These are phyloP conservation scores for Macropodus opercularis DNA, from an alignment of 2,797 vertebrate genomes.

Conservation along the genomic window DNA sequence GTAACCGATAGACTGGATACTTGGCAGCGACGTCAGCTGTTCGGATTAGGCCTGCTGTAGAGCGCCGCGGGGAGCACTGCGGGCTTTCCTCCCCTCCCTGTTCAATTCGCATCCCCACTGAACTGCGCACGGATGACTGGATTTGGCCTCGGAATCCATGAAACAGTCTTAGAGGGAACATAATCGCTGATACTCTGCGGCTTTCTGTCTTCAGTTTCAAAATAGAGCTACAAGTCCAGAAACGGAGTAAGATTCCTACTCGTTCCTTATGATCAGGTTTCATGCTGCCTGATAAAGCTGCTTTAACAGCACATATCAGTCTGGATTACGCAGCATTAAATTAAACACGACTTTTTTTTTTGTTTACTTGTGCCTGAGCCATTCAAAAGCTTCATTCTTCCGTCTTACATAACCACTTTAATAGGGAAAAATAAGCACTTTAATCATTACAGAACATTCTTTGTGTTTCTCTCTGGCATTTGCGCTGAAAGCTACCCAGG, in stretches of 20 bases:
- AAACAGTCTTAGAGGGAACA: slow-evolving; percentile 31
- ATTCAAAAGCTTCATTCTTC: slow-evolving; percentile 60
- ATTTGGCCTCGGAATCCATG: slow-evolving; percentile 35
- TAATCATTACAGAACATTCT: slow-evolving; percentile 62
- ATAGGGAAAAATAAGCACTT: slow-evolving; percentile 49
- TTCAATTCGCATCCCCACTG: slow-evolving; percentile 45
- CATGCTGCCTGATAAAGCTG: slow-evolving; percentile 15
- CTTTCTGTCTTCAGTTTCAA: slow-evolving; percentile 43
- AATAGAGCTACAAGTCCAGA: slow-evolving; percentile 27
- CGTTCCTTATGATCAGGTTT: slow-evolving; percentile 30
- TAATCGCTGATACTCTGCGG: slow-evolving; percentile 27
- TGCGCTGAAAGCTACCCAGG: slow-evolving; percentile 58
- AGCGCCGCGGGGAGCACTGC: slow-evolving; percentile 50
- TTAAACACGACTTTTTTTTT: slow-evolving; percentile 38
- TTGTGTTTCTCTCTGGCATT: slow-evolving; percentile 57
- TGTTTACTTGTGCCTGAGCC: slow-evolving; percentile 37
- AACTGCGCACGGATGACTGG: slow-evolving; percentile 39
- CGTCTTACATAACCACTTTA: slow-evolving; percentile 58
- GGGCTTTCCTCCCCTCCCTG: slow-evolving; percentile 39
- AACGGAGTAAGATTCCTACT: slow-evolving; percentile 8
- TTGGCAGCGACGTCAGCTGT: slow-evolving; percentile 56
- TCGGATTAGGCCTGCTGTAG: slow-evolving; percentile 56
- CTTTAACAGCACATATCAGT: slow-evolving; percentile 25
- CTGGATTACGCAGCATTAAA: slow-evolving; percentile 40
- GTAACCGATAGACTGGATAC: slow-evolving; percentile 51